phyloP scores from a whole-genome alignment of 2,797 vertebrate genomes.

The Aselliscus stoliczkanus region DNA sequence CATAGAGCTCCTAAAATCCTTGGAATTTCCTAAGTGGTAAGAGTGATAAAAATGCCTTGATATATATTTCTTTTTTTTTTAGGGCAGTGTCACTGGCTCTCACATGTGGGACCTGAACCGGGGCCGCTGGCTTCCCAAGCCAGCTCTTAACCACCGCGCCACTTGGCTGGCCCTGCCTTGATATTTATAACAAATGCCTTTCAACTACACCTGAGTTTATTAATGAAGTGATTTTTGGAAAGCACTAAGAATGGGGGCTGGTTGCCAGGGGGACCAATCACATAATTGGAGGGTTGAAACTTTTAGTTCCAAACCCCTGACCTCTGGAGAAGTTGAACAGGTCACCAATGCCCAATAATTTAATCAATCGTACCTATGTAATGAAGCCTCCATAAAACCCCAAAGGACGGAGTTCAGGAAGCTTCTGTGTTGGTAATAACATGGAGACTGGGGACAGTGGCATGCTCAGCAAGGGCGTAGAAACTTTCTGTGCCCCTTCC shows the following conservation, averaged over 20 bases:
- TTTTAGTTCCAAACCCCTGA: not conserved
- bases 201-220: not conserved
- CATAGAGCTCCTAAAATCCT: not conserved
- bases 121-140: no score
- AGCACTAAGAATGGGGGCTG: not conserved
- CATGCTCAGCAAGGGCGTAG: not conserved
- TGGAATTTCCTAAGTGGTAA: not conserved
- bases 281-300: not conserved
- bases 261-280: not conserved
- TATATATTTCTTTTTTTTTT: no score
- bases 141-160: no score
- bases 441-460: not conserved
- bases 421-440: not conserved
- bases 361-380: not conserved
- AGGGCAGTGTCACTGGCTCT: no score
- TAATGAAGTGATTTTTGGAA: not conserved
- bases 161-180: no score
- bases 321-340: not conserved
- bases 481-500: not conserved
- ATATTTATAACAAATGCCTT: not conserved
- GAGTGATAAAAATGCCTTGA: not conserved
- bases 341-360: not conserved
- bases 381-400: not conserved
- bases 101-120: no score
- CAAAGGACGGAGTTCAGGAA: not conserved